Conservation (phyloP, 2,113 vertebrate genomes). For the Prochilodus magdalenae region DNA sequence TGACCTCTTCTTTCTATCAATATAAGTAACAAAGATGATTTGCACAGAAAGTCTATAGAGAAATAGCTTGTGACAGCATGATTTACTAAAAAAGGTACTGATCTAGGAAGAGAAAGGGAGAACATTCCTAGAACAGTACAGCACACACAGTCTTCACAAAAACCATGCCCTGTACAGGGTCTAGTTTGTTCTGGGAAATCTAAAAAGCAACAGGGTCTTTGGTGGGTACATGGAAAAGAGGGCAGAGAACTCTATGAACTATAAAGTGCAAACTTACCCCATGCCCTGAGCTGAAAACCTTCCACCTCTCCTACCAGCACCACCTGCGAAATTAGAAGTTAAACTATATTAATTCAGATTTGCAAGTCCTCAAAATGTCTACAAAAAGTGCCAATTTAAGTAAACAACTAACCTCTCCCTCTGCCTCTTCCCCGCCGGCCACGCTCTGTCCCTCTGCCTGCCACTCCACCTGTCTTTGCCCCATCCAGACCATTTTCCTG, state of each 20-base stretch:
- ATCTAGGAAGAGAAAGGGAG: background rate
- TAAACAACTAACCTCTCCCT: slow-evolving; percentile 86
- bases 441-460: slow-evolving; percentile 89
- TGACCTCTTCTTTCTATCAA: too few species aligned
- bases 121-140: background rate
- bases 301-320: slow-evolving; percentile 87
- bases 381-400: too few species aligned
- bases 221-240: background rate
- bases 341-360: slow-evolving; percentile 1
- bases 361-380: too few species aligned
- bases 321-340: slow-evolving; percentile 71
- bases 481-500: slow-evolving; percentile 96
- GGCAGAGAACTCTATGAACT: background rate
- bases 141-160: background rate
- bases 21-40: too few species aligned
- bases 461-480: slow-evolving; percentile 82
- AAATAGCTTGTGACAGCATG: too few species aligned
- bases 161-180: background rate
- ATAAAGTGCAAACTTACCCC: slow-evolving; percentile 83
- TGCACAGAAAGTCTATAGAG: too few species aligned
- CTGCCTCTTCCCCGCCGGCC: slow-evolving; percentile 91
- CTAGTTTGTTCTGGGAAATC: background rate
- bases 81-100: too few species aligned
- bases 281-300: slow-evolving; percentile 98
- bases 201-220: background rate